Conservation (phyloP, 2,797 vertebrate genomes). For the Aratinga solstitialis region DNA sequence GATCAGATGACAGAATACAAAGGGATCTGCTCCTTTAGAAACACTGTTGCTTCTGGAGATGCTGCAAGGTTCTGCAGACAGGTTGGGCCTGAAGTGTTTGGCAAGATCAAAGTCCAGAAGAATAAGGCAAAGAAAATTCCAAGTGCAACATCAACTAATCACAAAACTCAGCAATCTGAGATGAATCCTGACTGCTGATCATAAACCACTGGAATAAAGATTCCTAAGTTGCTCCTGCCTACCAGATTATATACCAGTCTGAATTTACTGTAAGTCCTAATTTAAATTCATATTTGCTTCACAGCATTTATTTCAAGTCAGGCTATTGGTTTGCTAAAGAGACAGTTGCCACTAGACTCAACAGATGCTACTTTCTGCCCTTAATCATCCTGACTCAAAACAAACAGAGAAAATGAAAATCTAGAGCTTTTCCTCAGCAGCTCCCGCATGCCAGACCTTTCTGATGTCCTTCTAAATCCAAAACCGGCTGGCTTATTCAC, state of each 20-base stretch:
- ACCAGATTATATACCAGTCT: background rate
- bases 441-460: background rate
- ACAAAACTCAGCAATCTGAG: background rate
- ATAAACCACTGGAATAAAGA: background rate
- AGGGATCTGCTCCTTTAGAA: background rate
- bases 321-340: background rate
- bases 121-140: background rate
- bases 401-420: background rate
- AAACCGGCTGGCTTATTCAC: background rate
- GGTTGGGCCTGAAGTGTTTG: background rate
- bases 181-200: background rate
- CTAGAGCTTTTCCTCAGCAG: background rate
- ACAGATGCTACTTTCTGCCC: background rate
- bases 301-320: background rate
- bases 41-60: background rate
- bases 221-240: background rate
- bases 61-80: background rate
- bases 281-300: background rate
- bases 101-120: background rate
- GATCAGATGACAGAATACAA: background rate
- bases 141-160: background rate
- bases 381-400: background rate
- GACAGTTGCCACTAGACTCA: background rate
- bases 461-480: background rate
- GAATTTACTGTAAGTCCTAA: background rate